Evolutionary conservation across 2,113 vertebrate genomes (phyloP).

Genomic region (Gnathonemus echidnorhynchus): DNA sequence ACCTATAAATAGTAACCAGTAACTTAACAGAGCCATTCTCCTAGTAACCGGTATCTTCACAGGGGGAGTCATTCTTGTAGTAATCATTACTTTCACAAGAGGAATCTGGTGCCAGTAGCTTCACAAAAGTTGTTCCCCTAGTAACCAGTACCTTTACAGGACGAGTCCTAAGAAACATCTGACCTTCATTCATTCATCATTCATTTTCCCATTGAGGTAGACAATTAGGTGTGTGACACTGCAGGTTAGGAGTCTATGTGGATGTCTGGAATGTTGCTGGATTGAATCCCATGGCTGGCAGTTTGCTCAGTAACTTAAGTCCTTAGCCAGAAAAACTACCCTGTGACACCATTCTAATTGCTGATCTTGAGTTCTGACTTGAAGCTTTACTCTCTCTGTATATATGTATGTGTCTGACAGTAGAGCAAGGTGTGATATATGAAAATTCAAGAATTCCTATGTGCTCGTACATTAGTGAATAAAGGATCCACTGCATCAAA

Average conservation of each 20-base stretch:
- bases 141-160: not conserved
- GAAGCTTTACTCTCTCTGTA: not conserved
- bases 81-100: not conserved
- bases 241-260: not conserved
- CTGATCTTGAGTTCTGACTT: not conserved
- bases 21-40: not conserved
- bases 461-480: not conserved
- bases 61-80: not conserved
- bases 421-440: not conserved
- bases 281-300: not conserved
- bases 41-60: not conserved
- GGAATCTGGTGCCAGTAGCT: too few relatives aligned
- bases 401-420: not conserved
- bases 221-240: not conserved
- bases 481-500: slow-evolving; percentile 20
- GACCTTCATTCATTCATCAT: not conserved
- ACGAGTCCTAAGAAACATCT: not conserved
- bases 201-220: not conserved
- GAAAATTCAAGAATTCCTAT: not conserved
- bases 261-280: not conserved
- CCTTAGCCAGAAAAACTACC: not conserved
- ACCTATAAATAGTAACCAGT: not conserved
- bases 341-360: not conserved
- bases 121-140: not conserved
- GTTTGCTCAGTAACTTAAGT: not conserved